Conservation (phyloP, 2,888 invertebrate species). For the Copidosoma aretas region DNA sequence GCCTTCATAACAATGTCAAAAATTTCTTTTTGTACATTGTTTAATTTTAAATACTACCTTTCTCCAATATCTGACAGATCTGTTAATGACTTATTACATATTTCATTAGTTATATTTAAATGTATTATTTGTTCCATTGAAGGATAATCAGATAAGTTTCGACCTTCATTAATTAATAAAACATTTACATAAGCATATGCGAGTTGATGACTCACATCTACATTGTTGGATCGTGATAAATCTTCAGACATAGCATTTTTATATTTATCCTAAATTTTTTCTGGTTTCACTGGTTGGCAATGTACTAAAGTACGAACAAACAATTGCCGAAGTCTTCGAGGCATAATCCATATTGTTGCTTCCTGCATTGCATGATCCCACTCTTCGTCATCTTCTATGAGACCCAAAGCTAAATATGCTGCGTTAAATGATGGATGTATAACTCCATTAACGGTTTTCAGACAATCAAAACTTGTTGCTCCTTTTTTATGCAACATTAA, state of each 20-base stretch:
- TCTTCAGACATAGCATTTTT: slow-evolving; percentile 39
- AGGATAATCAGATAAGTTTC: slow-evolving; percentile 30
- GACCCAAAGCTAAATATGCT: slow-evolving; percentile 40
- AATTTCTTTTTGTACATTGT: slow-evolving; percentile 41
- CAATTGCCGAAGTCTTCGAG: slow-evolving; percentile 48
- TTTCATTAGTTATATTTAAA: background rate
- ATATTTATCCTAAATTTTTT: slow-evolving; percentile 32
- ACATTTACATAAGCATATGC: slow-evolving; percentile 24
- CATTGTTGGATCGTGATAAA: slow-evolving; percentile 1
- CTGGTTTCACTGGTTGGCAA: slow-evolving; percentile 39
- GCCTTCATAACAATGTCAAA: slow-evolving; percentile 35
- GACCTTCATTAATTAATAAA: slow-evolving; percentile 30
- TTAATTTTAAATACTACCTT: slow-evolving; percentile 34
- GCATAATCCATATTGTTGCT: slow-evolving; percentile 31
- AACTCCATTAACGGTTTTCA: background rate
- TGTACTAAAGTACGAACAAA: slow-evolving; percentile 51
- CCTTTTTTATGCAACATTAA: slow-evolving; percentile 40
- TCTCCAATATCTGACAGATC: background rate
- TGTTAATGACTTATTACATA: slow-evolving; percentile 21
- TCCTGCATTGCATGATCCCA: slow-evolving; percentile 31
- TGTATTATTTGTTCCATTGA: slow-evolving; percentile 28
- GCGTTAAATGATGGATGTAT: background rate
- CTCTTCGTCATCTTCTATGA: slow-evolving; percentile 36
- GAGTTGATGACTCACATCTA: background rate
- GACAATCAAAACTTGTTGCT: slow-evolving; percentile 47